Percentiles rank a stretch among this genome's conserved stretches.
phyloP scores from a whole-genome alignment of 2,888 invertebrate species.

The Polyommatus icarus region DNA sequence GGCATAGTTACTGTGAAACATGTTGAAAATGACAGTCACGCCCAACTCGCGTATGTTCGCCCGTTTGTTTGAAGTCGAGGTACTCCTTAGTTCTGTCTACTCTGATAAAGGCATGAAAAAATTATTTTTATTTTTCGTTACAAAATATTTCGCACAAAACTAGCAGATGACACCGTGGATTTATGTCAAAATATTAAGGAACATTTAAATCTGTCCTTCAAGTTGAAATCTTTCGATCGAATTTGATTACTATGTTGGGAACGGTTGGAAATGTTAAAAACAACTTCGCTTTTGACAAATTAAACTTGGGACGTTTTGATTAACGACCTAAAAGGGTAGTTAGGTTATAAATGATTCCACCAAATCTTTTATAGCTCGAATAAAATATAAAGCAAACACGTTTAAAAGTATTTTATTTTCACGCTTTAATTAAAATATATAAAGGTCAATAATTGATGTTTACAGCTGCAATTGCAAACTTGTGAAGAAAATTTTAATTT shows the following conservation, averaged over 20 bases:
- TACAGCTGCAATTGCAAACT: no score
- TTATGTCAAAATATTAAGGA: background rate
- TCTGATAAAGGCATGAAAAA: no score
- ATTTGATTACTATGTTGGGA: slow-evolving; percentile 16
- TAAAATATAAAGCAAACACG: slow-evolving; percentile 10
- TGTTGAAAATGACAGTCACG: no score
- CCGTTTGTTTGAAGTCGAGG: no score
- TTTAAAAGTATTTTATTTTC: slow-evolving; percentile 16
- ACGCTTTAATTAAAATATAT: background rate
- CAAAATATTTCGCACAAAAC: background rate
- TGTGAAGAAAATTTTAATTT: no score
- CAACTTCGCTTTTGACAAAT: slow-evolving; percentile 24
- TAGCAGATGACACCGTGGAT: background rate
- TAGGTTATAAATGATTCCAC: slow-evolving; percentile 10
- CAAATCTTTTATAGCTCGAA: background rate
- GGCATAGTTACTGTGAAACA: no score
- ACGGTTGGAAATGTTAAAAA: slow-evolving; percentile 14
- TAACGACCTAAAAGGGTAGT: slow-evolving; percentile 20
- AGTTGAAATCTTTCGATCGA: background rate
- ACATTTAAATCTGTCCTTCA: slow-evolving; percentile 7
- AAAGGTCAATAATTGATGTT: background rate
- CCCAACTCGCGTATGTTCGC: no score
- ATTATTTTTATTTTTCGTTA: no score
- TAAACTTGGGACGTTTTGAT: slow-evolving; percentile 17
- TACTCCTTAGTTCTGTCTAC: no score